A percentile compares a stretch with the other conserved stretches of the same genome.
Conservation (phyloP, 2,113 vertebrate species). For the Hemichromis elongatus region DNA sequence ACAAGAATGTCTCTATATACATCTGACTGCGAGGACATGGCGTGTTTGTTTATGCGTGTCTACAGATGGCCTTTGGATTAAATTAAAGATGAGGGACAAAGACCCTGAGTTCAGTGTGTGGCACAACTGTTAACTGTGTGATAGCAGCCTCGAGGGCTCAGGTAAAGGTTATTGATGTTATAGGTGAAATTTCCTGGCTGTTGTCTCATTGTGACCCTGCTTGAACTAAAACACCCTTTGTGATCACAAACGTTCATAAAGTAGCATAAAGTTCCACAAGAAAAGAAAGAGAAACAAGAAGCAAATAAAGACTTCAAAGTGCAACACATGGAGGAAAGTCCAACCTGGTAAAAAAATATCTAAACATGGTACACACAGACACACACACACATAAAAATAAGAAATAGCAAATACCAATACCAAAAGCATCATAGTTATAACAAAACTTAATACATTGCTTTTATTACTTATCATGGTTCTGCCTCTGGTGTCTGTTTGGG, state of each 20-base stretch:
- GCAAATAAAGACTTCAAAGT: not conserved
- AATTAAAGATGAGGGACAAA: not conserved
- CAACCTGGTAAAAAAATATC: no score
- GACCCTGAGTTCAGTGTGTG: not conserved
- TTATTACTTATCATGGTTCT: no score
- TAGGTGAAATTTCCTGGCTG: not conserved
- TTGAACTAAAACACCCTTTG: not conserved
- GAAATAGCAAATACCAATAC: no score
- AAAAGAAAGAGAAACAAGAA: slow-evolving; percentile 24
- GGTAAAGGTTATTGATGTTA: not conserved
- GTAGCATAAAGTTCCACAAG: not conserved
- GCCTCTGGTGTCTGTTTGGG: no score
- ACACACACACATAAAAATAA: no score
- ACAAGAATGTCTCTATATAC: slow-evolving; percentile 49
- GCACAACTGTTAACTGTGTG: not conserved
- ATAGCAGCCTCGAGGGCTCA: not conserved
- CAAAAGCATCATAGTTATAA: no score
- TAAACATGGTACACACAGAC: no score
- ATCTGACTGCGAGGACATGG: slow-evolving; percentile 10
- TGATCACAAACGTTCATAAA: not conserved
- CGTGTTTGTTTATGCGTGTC: slow-evolving; percentile 30
- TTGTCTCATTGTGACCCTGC: not conserved
- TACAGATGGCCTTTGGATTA: not conserved
- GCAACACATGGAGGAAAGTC: no score
- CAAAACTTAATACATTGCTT: no score